These are phyloP conservation scores for Linnaemya tessellans DNA, from an alignment of 2,888 invertebrate genomes.

Conservation along the genomic window DNA sequence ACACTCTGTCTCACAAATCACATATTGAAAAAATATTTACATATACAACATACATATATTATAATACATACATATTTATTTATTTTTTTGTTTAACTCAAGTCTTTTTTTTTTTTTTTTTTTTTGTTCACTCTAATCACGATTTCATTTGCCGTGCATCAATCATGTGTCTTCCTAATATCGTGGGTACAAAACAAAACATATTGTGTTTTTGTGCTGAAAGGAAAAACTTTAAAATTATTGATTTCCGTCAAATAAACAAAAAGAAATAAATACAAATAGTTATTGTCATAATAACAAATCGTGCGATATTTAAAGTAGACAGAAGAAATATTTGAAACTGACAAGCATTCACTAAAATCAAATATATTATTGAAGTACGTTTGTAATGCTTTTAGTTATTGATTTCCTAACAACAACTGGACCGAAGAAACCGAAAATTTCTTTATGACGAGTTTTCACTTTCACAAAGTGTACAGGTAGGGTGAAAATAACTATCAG, in stretches of 20 bases:
- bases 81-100: slow-evolving; percentile 11
- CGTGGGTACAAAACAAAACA: slow-evolving; percentile 52
- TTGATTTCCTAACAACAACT: background rate
- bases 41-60: too few species aligned
- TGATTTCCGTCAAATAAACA: slow-evolving; percentile 63
- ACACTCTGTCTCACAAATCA: too few species aligned
- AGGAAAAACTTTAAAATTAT: slow-evolving; percentile 58
- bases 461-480: too few species aligned
- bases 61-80: too few species aligned
- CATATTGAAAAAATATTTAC: too few species aligned
- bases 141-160: slow-evolving; percentile 36
- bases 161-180: slow-evolving; percentile 31
- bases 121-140: slow-evolving; percentile 40
- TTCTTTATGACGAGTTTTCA: too few species aligned
- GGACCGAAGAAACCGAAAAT: too few species aligned
- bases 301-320: slow-evolving; percentile 40
- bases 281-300: slow-evolving; percentile 52
- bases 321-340: slow-evolving; percentile 7
- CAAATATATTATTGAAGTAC: background rate
- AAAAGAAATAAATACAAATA: background rate
- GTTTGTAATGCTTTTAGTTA: slow-evolving; percentile 1
- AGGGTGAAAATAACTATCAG: too few species aligned
- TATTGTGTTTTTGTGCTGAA: slow-evolving; percentile 23
- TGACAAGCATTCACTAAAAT: slow-evolving; percentile 6
- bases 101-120: background rate